Base-by-base conservation (phyloP, 2,113 vertebrate species). In the Tachysurus fulvidraco region DNA sequence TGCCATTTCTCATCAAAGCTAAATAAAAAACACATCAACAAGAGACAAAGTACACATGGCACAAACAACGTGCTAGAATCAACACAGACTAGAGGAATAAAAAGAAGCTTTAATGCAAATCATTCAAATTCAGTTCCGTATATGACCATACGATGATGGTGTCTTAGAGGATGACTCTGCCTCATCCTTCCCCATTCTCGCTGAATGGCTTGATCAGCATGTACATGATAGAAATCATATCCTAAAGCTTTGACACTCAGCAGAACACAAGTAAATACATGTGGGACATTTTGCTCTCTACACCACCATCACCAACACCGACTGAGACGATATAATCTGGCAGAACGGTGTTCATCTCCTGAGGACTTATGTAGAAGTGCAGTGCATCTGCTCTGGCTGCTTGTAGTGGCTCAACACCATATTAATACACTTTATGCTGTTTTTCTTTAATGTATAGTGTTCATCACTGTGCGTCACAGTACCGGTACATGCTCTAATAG, bases 391-490 rank as follows among this genome's bases (percentile, higher is more conserved):
- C 46, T 77, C 50, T 23, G 23, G 74, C 5, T n/a, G 46, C 50
- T 28, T 7, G 17, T 78, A 30, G 76, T 30, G 46, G 46, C 23
- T 12, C 23, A 16, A 28, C 23, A 52, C 25, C 13, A 52, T 77
- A 52, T 73, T 52, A 76, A 76, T 50, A 76, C 46, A n/a, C 46
- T 77, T 52, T 77, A 73, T 73, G 9, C 50, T 50, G 44, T 30
- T 55, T 55, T 30, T 23, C 30, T 79, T 55, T 57, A 57, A 36
- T 12, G 28, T 79, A 12, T 79, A 79, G 57, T 57, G 64, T 69
- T 90, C 92, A 93, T 95, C 93, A 93, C 93, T 93, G 93, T 95
- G 94, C 92, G 93, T 95, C 95, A 94, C 90, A 92, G 92, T 94
- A 90, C 93, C 91, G 91, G 92, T 93, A 93, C 94, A 91, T 91